Evolutionary conservation across 2,113 vertebrate species (phyloP), one percentile per base, ranked within the genome.

Genomic region (Bettongia penicillata): DNA sequence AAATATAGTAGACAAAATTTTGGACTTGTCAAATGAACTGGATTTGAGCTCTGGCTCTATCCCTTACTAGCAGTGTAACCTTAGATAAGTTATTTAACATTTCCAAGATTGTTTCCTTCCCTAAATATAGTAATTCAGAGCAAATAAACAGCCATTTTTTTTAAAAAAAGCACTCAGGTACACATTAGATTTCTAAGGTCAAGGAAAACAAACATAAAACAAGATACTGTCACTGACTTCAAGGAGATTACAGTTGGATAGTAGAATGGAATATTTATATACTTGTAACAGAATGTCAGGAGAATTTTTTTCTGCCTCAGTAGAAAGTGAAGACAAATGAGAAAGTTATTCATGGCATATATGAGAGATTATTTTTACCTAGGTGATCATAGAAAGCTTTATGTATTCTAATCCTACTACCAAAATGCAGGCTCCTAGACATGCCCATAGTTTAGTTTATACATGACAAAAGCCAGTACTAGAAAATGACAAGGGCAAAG

Each of bases 91-190:
- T 52, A 53, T 23, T 50, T 92, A 53, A 53, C 8, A 6, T 91
- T 12, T 94, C 11, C 51, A 50, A 94, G 53, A 89, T 61, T 37
- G 8, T 94, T 95, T 94, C 7, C 8, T 94, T 31, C 37, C 89
- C 12, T 91, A 16, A 37, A 68, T 37, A 68, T 68, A 37, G 12
- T 31, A 12, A 68, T 68, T 37, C 61, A 37, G 5, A 68, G 0
- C 3, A 68, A 68, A 68, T 37, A 3, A 37, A 68, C 2, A 68
- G 61, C 61, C 55, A 68, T 68, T 68, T 61, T 68, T 0, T 37
- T 48, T 48, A 2, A 68, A 68, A 37, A 23, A 68, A 37, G 3
- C 31, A 68, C 31, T 68, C 14, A 5, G 31, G 12, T 37, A 37
- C 61, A 68, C 31, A 8, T 14, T 37, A 68, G 31, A 37, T 68